Conservation (phyloP, 2,113 vertebrate genomes). For the Rhadina sibilatrix region DNA sequence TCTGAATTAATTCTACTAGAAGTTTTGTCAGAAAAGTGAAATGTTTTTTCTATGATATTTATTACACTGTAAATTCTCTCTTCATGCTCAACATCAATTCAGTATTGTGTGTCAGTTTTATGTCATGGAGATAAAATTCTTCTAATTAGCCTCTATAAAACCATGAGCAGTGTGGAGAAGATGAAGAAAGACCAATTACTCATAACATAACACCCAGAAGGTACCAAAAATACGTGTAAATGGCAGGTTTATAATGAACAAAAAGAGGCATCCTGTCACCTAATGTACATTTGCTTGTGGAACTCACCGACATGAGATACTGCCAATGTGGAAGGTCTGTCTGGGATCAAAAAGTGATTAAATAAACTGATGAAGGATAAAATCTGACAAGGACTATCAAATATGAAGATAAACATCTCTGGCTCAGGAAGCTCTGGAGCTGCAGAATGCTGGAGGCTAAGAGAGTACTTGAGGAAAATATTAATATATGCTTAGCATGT, state of each 20-base stretch:
- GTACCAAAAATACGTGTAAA: not conserved
- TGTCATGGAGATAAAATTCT: not conserved
- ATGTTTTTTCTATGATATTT: not conserved
- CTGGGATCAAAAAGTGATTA: not conserved
- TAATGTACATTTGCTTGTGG: not conserved
- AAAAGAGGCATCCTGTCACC: not conserved
- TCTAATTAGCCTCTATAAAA: not conserved
- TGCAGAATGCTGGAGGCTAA: not conserved
- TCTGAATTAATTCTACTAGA: not conserved
- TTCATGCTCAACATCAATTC: not conserved
- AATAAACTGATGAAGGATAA: not conserved
- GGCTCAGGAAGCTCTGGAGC: not conserved
- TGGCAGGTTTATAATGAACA: not conserved
- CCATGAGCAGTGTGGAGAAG: rapidly evolving
- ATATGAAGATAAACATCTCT: not conserved
- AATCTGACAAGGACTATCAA: not conserved
- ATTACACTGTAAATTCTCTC: not conserved
- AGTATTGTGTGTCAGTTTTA: not conserved
- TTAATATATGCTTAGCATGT: not conserved
- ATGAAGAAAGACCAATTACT: not conserved
- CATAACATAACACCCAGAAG: not conserved
- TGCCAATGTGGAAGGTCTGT: not conserved
- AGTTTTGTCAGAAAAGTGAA: not conserved
- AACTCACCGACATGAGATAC: not conserved
- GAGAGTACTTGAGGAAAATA: not conserved